These are phyloP conservation scores for Odontomachus brunneus DNA, from an alignment of 1,140 invertebrate species.

Conservation along the genomic window DNA sequence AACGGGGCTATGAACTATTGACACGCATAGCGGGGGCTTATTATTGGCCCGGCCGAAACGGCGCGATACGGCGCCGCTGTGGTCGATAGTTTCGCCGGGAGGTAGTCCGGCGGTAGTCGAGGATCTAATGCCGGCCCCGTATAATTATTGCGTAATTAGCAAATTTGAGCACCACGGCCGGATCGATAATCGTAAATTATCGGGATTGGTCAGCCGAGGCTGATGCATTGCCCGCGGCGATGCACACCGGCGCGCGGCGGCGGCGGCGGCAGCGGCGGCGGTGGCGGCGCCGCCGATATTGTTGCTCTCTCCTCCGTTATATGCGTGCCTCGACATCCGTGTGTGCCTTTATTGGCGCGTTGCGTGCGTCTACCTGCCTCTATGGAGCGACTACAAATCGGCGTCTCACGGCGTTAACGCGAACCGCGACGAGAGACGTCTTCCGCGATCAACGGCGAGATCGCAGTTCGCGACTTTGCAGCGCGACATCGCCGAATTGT, in stretches of 20 bases:
- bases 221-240: constrained; percentile 73
- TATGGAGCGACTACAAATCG: constrained; percentile 11
- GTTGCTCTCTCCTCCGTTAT: constrained; percentile 38
- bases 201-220: constrained; percentile 76
- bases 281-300: constrained; percentile 50
- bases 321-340: constrained; percentile 10
- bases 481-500: too few species aligned
- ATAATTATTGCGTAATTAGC: constrained; percentile 79
- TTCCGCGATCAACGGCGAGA: background rate
- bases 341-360: constrained; percentile 6
- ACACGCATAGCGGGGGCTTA: constrained; percentile 61
- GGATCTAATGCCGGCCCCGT: constrained; percentile 73
- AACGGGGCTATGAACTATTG: constrained; percentile 72
- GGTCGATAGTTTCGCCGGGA: constrained; percentile 61
- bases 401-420: background rate
- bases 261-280: constrained; percentile 3
- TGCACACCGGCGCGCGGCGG: constrained; percentile 14
- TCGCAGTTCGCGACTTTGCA: too few species aligned
- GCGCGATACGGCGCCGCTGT: too few species aligned
- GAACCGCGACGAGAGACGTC: background rate
- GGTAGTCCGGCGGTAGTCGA: constrained; percentile 49
- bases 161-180: constrained; percentile 77
- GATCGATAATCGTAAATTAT: constrained; percentile 79
- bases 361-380: background rate
- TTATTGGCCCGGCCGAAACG: constrained; percentile 57